These are phyloP conservation scores for Alosa alosa DNA, from an alignment of 2,113 vertebrate genomes.

Conservation along the genomic window DNA sequence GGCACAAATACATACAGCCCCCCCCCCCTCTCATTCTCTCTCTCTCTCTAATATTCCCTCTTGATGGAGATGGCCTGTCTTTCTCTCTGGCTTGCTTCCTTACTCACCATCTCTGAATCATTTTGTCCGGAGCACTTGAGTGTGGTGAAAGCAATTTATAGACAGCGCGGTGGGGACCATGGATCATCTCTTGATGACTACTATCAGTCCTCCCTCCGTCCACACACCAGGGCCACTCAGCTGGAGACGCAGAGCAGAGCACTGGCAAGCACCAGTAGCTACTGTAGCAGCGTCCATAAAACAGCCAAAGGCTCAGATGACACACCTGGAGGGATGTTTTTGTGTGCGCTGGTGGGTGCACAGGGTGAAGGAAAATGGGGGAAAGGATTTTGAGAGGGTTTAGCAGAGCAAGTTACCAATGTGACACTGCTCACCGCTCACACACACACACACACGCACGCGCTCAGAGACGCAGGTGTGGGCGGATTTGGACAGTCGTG, in stretches of 20 bases:
- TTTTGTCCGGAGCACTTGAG: neutral
- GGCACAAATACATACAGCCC: no score
- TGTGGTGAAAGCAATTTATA: neutral
- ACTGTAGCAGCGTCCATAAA: no score
- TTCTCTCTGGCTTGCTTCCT: neutral
- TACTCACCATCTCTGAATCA: neutral
- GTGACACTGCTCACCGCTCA: neutral
- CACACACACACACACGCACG: neutral
- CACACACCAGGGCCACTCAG: neutral
- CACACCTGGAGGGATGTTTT: neutral
- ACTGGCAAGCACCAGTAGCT: no score
- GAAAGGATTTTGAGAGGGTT: neutral
- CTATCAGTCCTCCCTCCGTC: neutral
- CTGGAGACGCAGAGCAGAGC: no score
- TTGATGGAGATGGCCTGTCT: neutral
- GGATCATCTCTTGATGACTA: neutral
- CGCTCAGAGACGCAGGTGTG: neutral
- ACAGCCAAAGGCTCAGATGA: neutral
- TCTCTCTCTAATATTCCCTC: neutral
- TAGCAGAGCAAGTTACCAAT: neutral
- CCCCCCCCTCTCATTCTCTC: neutral
- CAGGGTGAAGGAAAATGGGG: neutral
- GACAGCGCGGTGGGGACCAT: neutral
- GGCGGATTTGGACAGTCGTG: conserved; percentile 6
- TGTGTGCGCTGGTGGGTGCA: neutral